Evolutionary conservation across 2,888 invertebrate species (phyloP).

Genomic region (Oscheius sp.): DNA sequence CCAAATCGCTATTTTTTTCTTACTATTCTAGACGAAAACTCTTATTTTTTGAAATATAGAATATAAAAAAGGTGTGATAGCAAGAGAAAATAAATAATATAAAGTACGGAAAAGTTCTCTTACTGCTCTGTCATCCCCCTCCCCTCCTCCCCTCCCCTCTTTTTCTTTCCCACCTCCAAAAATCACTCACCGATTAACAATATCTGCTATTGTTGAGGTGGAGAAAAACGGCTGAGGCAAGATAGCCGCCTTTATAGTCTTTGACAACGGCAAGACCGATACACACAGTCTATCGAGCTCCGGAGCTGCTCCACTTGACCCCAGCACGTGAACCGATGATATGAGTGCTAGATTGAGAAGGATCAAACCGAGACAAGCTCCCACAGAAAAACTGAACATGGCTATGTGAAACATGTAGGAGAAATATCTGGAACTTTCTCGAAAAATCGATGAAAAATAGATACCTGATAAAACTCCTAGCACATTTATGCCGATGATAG

Average conservation of each 20-base stretch:
- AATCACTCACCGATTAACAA: constrained; percentile 21
- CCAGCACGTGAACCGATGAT: constrained; percentile 63
- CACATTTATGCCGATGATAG: constrained; percentile 64
- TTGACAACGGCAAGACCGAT: constrained; percentile 34
- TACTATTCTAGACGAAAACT: not conserved
- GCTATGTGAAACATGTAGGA: constrained; percentile 61
- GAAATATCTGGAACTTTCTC: constrained; percentile 55
- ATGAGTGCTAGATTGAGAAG: constrained; percentile 57
- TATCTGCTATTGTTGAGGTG: constrained; percentile 8
- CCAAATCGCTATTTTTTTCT: not conserved
- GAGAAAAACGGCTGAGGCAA: constrained; percentile 38
- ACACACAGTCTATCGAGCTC: constrained; percentile 61
- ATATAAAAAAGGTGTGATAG: no score
- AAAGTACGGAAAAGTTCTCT: no score
- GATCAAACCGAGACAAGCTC: constrained; percentile 45
- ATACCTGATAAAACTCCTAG: constrained; percentile 62
- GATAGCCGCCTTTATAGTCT: constrained; percentile 36
- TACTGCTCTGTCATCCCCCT: no score
- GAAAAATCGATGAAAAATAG: not conserved
- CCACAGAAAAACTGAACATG: constrained; percentile 57
- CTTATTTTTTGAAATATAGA: not conserved
- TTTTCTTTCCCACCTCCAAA: no score
- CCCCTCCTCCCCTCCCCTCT: no score
- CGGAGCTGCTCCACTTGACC: constrained; percentile 63
- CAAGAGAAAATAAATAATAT: no score